Evolutionary conservation across 2,113 vertebrate species (phyloP).

Genomic region (Plotosus lineatus): DNA sequence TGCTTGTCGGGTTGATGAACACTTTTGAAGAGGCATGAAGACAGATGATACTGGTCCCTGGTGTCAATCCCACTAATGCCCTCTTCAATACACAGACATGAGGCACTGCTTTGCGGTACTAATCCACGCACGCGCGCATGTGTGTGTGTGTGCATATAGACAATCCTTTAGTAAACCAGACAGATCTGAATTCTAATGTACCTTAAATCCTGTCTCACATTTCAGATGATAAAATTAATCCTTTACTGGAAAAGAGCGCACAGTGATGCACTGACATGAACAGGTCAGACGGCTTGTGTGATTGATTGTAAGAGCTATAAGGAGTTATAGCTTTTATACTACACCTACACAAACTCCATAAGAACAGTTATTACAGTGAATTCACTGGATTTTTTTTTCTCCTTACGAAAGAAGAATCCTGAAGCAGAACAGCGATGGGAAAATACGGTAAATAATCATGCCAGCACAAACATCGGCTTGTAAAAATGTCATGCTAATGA

Average conservation of each 20-base stretch:
- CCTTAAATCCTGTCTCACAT: neutral
- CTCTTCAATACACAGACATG: neutral
- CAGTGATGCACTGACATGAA: neutral
- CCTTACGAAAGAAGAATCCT: neutral
- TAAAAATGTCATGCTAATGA: neutral
- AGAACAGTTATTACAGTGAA: neutral
- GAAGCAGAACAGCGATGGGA: neutral
- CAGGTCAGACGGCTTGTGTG: neutral
- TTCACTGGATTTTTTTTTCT: neutral
- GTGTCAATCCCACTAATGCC: neutral
- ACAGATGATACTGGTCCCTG: neutral
- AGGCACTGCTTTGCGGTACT: constrained; percentile 16
- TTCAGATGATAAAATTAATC: neutral
- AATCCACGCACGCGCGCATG: neutral
- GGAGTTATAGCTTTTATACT: neutral
- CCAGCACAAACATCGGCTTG: neutral
- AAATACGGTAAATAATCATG: neutral
- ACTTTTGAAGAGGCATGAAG: neutral
- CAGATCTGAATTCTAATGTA: neutral
- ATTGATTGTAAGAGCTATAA: neutral
- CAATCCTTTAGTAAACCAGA: neutral
- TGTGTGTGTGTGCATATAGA: neutral
- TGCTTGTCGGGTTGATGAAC: neutral
- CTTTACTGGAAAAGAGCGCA: neutral
- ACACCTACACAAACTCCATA: neutral